Evolutionary conservation across 1,140 invertebrate genomes (phyloP).

Genomic region (Ips typographus): DNA sequence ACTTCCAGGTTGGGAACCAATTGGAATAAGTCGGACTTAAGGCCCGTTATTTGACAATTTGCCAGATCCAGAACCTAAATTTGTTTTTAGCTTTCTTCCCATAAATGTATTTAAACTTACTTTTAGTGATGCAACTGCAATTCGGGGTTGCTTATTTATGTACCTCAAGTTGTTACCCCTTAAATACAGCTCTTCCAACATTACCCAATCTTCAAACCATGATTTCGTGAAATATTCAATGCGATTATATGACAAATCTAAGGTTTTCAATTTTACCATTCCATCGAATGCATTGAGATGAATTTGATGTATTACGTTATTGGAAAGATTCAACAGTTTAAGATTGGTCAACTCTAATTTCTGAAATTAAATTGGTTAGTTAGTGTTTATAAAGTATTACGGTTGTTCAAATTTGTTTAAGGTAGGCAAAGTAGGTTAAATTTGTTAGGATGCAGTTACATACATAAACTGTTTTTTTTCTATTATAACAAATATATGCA

Average conservation of each 20-base stretch:
- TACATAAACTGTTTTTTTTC: too few species aligned
- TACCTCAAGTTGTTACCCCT: constrained; percentile 39
- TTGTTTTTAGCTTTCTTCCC: not conserved
- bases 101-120: constrained; percentile 15
- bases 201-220: constrained; percentile 38
- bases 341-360: constrained; percentile 37
- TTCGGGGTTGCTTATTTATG: constrained; percentile 32
- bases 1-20: constrained; percentile 55
- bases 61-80: constrained; percentile 55
- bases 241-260: constrained; percentile 43
- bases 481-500: too few species aligned
- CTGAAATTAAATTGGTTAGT: constrained; percentile 25
- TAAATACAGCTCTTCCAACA: constrained; percentile 40
- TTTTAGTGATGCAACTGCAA: constrained; percentile 31
- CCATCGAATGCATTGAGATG: constrained; percentile 41
- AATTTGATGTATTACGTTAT: constrained; percentile 41
- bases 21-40: constrained; percentile 53
- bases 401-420: too few species aligned
- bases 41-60: constrained; percentile 54
- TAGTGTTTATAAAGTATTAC: too few species aligned
- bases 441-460: too few species aligned
- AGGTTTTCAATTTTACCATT: constrained; percentile 37
- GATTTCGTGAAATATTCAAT: constrained; percentile 38
- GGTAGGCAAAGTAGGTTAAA: too few species aligned
- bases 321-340: constrained; percentile 42